Evolutionary conservation across 2,797 vertebrate genomes (phyloP), one percentile per base, ranked within the genome.

Genomic region (Ctenopoma kingsleyae): DNA sequence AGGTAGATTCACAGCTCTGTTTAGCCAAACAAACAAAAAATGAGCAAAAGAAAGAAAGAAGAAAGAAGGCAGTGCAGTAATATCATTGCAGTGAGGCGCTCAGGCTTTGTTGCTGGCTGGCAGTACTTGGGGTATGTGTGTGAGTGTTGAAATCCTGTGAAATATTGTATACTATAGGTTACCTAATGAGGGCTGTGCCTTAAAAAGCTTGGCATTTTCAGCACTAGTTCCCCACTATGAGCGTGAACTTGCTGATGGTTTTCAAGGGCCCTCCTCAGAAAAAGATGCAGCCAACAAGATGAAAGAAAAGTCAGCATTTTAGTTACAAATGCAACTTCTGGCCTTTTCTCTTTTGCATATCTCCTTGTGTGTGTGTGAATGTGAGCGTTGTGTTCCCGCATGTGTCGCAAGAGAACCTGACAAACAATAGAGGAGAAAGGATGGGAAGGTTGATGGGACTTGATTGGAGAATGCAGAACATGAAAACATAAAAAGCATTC

Each of bases 401-500:
- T 46, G 43, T 44, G 36, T 67, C 62, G 80, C 86, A 66, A 68
- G 83, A 76, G 88, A 75, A 81, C 56, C 80, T 81, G 63, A 44
- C 77, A 81, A 84, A 87, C 79, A 80, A 68, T 64, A 62, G 62
- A 59, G n/a, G 30, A 8, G 16, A 65, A 27, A 32, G 59, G 52
- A 51, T 38, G 43, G 13, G 23, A 12, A 17, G 4, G 3, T 8
- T 6, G 12, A 15, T 27, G 46, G 41, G 61, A 5, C 22, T 49
- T 22, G 41, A 22, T 40, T 44, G 53, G 38, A 41, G 35, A 53
- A 57, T 9, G 22, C 78, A 22, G 52, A 72, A 80, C 84, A 81
- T 71, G 74, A 88, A 89, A 91, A 93, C 90, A 87, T 90, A 90
- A 88, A 93, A 93, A 90, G 87, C 93, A 94, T 94, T 95, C 93